A percentile compares a stretch with the other conserved stretches of the same genome.
Conservation (phyloP, 1,140 invertebrate genomes). For the Apis florea region DNA sequence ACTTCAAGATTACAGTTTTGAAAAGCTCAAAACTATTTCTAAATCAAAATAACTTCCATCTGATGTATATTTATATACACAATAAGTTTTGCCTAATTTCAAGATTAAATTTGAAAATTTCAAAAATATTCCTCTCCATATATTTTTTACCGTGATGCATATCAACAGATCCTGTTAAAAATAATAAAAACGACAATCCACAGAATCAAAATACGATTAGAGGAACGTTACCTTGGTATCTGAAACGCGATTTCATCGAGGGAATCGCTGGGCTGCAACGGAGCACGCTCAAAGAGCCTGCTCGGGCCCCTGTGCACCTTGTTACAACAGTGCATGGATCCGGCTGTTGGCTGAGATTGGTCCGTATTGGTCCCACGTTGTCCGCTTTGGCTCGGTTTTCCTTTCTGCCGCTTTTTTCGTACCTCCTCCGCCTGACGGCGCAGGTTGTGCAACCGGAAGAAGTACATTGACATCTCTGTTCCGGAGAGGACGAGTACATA, state of each 20-base stretch:
- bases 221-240: conserved; percentile 89
- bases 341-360: conserved; percentile 78
- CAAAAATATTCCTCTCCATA: no score
- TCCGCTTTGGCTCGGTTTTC: conserved; percentile 74
- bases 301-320: conserved; percentile 82
- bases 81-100: no score
- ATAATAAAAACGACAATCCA: not conserved
- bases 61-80: no score
- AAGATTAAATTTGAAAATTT: no score
- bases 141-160: no score
- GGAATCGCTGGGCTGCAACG: conserved; percentile 91
- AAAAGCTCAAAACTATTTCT: no score
- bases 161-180: not conserved
- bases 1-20: no score
- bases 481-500: conserved; percentile 39
- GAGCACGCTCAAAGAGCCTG: conserved; percentile 89
- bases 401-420: conserved; percentile 82
- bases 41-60: no score
- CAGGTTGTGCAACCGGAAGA: conserved; percentile 95
- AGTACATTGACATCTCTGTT: conserved; percentile 94
- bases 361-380: conserved; percentile 75
- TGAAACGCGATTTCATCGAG: conserved; percentile 94
- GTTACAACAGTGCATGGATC: conserved; percentile 76
- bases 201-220: conserved; percentile 12
- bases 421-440: conserved; percentile 89